Evolutionary conservation across 2,888 invertebrate genomes (phyloP), one percentile per base, ranked within the genome.

Genomic region (Tenthredo distinguenda): DNA sequence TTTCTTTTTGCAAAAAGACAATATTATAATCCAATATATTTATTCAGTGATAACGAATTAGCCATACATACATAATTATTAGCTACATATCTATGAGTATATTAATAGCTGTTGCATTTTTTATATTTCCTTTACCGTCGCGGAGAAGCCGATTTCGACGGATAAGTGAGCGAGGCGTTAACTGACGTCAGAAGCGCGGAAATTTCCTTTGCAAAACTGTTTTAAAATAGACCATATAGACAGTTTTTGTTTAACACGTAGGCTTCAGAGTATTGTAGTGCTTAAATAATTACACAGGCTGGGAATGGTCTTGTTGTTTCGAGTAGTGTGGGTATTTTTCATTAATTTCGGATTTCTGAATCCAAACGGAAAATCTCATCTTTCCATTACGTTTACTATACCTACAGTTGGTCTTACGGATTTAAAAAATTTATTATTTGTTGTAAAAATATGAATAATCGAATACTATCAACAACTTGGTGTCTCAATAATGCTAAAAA

Each of bases 181-280:
- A 18, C 9, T 74, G 43, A 74, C 74, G 74, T 74, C 74, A 74
- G 43, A 43, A 26, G 74, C 21, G 74, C 43, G 43, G 74, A 74
- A 74, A 74, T 74, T 74, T 74, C 74, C 74, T 74, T 74, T 15
- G 15, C 43, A 43, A 72, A 74, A 74, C 40, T 74, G 21, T 74
- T 26, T 43, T 74, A 74, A 74, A 74, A 74, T 43, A 74, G 74
- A 43, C 21, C n/a, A 74, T 74, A 74, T 43, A n/a, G 43, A 43
- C 43, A 21, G 43, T 31, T 68, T 68, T 68, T 31, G 5, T 12
- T 34, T 18, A 68, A 18, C 68, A 6, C 15, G 2, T 15, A 68
- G 26, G 31, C 68, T 26, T 62, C 26, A 62, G 12, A 26, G 26
- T 62, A 62, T 62, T 55, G 26, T 26, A 62, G 62, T 26, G 10